A percentile compares a stretch with the other conserved stretches of the same genome.
phyloP scores from a whole-genome alignment of 2,888 invertebrate genomes.

The Heliothis peltigera region DNA sequence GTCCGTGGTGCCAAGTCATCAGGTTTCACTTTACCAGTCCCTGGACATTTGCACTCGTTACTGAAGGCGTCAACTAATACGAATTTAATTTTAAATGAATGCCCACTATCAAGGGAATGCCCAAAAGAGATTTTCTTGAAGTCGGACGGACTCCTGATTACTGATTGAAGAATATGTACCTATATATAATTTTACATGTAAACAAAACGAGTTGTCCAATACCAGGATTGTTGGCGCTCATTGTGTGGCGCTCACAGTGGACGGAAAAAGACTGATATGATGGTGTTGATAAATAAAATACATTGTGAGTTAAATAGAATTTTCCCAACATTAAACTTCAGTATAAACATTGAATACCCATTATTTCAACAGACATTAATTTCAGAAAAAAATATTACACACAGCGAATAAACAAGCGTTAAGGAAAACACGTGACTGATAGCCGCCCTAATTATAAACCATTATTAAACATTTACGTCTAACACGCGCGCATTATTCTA shows the following conservation, averaged over 20 bases:
- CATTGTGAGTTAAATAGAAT: neutral
- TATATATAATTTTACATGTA: too few species aligned
- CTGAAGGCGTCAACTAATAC: neutral
- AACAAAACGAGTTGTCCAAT: too few species aligned
- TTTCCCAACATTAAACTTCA: conserved; percentile 11
- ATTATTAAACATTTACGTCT: conserved; percentile 50
- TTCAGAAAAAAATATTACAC: conserved; percentile 60
- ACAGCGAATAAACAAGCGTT: conserved; percentile 48
- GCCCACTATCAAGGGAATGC: neutral
- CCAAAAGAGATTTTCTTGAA: neutral
- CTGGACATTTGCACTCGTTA: neutral
- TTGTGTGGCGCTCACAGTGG: too few species aligned
- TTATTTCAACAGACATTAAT: conserved; percentile 56
- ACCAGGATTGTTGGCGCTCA: too few species aligned
- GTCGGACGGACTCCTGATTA: neutral
- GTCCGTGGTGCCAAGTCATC: neutral
- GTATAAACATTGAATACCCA: conserved; percentile 38
- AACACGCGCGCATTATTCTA: conserved; percentile 42
- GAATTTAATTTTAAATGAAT: conserved; percentile 28
- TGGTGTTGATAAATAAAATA: too few species aligned
- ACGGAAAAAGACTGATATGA: too few species aligned
- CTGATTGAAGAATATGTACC: neutral
- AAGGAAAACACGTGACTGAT: conserved; percentile 60
- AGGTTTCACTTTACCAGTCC: conserved; percentile 7
- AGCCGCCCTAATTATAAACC: conserved; percentile 59